Evolutionary conservation across 2,113 vertebrate genomes (phyloP).

Genomic region (Tyto alba): DNA sequence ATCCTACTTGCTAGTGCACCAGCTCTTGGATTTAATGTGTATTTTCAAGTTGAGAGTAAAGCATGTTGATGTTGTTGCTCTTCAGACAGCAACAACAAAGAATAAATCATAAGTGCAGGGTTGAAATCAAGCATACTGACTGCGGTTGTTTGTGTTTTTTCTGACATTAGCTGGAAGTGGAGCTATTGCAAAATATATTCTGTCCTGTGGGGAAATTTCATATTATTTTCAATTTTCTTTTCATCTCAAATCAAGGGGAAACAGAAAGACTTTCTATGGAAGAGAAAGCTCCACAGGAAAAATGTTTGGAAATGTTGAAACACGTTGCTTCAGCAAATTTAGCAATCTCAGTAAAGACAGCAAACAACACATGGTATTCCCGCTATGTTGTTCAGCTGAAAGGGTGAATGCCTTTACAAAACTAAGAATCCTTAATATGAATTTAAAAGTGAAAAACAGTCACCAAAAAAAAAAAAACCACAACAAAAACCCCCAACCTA

Average conservation of each 20-base stretch:
- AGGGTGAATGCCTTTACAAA: neutral
- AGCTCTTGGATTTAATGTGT: neutral
- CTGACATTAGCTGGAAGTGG: neutral
- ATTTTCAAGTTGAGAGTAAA: neutral
- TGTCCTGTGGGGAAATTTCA: conserved; percentile 22
- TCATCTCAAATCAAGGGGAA: conserved; percentile 35
- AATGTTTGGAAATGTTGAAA: conserved; percentile 9
- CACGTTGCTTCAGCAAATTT: neutral
- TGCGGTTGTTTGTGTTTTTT: neutral
- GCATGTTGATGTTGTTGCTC: neutral
- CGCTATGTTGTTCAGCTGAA: neutral
- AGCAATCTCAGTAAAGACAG: neutral
- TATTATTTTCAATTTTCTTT: conserved; percentile 45
- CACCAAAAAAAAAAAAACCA: neutral
- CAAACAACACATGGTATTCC: neutral
- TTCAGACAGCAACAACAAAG: neutral
- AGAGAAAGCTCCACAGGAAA: conserved; percentile 30
- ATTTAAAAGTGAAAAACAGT: neutral
- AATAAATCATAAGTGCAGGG: neutral
- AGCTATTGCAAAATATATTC: neutral
- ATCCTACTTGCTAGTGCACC: neutral
- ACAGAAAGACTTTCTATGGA: neutral
- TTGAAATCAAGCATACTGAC: neutral
- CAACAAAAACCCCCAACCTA: no score
- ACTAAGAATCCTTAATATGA: neutral